Conservation (phyloP, 2,888 invertebrate genomes). For the Athrips mouffetella region DNA sequence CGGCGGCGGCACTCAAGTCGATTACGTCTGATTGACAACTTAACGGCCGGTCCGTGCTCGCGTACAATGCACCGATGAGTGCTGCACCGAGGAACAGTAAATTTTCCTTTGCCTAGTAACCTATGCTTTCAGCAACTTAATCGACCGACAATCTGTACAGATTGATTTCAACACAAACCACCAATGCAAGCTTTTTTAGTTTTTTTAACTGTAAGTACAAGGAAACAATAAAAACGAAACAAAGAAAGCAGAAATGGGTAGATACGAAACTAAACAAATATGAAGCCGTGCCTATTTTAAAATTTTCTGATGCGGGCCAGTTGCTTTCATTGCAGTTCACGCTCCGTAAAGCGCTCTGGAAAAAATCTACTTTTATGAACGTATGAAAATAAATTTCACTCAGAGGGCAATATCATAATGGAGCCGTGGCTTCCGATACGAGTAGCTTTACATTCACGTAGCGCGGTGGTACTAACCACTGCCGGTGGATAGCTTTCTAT, state of each 20-base stretch:
- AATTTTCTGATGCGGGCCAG: conserved; percentile 24
- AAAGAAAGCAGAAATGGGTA: background rate
- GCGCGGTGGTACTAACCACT: conserved; percentile 49
- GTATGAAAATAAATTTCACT: conserved; percentile 70
- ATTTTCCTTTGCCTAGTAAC: background rate
- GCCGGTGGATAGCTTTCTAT: conserved; percentile 47
- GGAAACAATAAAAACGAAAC: background rate
- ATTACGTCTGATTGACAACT: conserved; percentile 52
- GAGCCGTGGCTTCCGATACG: conserved; percentile 56
- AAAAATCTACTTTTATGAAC: conserved; percentile 56
- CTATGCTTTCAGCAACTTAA: too few species aligned
- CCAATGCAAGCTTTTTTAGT: background rate
- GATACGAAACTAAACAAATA: conserved; percentile 5
- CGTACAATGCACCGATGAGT: conserved; percentile 1
- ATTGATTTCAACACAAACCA: background rate
- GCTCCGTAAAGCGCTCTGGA: conserved; percentile 43
- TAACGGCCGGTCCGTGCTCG: conserved; percentile 34
- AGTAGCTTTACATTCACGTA: conserved; percentile 53
- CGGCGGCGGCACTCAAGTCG: conserved; percentile 16
- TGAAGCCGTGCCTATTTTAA: background rate
- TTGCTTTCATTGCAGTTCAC: conserved; percentile 43
- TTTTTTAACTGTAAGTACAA: background rate
- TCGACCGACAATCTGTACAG: background rate
- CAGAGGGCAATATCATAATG: conserved; percentile 75
- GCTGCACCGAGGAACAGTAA: background rate